A percentile compares a stretch with the other conserved stretches of the same genome.
Conservation (phyloP, 2,113 vertebrate genomes). For the Nothoprocta perdicaria region DNA sequence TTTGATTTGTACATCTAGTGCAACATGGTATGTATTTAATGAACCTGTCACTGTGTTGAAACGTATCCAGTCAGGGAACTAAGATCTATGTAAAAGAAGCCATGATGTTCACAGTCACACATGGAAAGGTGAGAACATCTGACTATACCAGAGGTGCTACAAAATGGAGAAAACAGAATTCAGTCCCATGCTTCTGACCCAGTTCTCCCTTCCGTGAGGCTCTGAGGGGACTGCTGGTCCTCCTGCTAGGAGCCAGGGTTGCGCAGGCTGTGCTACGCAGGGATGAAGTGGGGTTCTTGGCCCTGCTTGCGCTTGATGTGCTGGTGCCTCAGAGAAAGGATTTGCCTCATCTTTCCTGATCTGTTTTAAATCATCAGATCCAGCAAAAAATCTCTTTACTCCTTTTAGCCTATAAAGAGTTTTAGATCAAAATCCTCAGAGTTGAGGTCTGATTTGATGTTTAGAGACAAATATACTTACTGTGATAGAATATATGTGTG, state of each 20-base stretch:
- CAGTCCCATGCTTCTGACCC: background rate
- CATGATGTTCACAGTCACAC: background rate
- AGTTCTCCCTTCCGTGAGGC: background rate
- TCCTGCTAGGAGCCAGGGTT: background rate
- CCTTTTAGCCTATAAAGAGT: background rate
- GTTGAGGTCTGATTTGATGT: background rate
- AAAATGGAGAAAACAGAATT: background rate
- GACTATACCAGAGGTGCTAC: background rate
- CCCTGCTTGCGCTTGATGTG: background rate
- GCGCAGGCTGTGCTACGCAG: background rate
- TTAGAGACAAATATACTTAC: background rate
- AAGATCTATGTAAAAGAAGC: background rate
- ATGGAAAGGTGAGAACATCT: background rate
- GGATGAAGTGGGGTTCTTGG: background rate
- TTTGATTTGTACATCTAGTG: background rate
- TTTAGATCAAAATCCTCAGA: fast-evolving
- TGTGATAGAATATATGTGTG: background rate
- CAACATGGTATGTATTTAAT: background rate
- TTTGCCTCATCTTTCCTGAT: background rate
- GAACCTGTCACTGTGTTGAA: background rate
- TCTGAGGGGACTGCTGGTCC: background rate
- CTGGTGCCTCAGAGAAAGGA: background rate
- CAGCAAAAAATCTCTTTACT: background rate
- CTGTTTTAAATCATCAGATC: background rate
- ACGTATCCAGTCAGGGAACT: background rate